Evolutionary conservation across 1,140 invertebrate genomes (phyloP).

Genomic region (Caenorhabditis tropicalis): DNA sequence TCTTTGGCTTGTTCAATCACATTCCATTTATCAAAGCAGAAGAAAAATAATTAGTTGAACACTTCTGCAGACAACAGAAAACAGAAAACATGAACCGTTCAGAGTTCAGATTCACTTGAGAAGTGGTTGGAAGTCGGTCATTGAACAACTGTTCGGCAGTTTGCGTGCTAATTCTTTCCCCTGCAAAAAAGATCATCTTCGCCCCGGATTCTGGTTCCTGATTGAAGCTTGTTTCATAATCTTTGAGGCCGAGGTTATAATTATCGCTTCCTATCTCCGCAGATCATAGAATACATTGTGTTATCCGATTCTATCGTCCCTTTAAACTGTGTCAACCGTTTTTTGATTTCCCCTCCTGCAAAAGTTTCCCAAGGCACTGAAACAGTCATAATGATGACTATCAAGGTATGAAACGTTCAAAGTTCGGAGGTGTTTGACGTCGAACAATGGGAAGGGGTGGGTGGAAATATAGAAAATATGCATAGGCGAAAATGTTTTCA

Average conservation of each 20-base stretch:
- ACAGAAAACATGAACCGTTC: background rate
- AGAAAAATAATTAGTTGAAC: no score
- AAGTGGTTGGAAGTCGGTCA: background rate
- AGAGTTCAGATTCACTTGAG: background rate
- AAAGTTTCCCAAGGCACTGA: background rate
- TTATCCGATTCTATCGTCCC: background rate
- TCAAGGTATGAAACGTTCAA: background rate
- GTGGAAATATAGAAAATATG: background rate
- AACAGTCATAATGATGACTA: background rate
- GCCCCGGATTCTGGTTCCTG: background rate
- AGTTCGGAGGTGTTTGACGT: constrained; percentile 2
- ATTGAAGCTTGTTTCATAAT: constrained; percentile 20
- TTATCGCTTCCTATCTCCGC: background rate
- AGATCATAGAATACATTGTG: constrained; percentile 17
- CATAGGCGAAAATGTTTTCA: background rate
- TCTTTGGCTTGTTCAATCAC: no score
- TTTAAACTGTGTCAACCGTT: background rate
- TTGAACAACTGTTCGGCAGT: background rate
- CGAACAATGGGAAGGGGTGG: background rate
- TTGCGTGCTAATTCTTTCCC: background rate
- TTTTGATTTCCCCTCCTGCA: no score
- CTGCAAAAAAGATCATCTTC: background rate
- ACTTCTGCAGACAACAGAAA: background rate
- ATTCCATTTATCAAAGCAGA: no score
- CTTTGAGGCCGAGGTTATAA: background rate